These are phyloP conservation scores for Colistium nudipinnis DNA, from an alignment of 2,113 vertebrate species.

Conservation along the genomic window DNA sequence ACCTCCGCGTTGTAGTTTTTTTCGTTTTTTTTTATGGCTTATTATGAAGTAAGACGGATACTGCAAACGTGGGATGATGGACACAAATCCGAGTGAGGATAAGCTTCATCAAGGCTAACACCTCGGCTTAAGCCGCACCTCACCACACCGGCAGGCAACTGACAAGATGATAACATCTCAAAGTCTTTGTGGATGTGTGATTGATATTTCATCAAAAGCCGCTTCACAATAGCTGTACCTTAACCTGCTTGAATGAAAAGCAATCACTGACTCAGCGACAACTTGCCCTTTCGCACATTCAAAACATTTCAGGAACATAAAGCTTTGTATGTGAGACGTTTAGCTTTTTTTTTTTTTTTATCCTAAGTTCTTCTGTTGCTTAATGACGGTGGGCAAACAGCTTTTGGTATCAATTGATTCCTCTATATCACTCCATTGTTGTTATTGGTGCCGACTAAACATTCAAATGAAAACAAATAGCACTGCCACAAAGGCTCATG, in stretches of 20 bases:
- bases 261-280: neutral
- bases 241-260: conserved; percentile 17
- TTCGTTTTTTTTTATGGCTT: conserved; percentile 1
- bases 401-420: too few species aligned
- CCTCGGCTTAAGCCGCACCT: conserved; percentile 39
- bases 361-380: too few species aligned
- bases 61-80: conserved; percentile 29
- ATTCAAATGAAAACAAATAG: conserved; percentile 77
- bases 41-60: conserved; percentile 47
- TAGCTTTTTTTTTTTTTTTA: too few species aligned
- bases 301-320: conserved; percentile 1
- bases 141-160: conserved; percentile 32
- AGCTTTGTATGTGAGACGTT: neutral
- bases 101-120: conserved; percentile 24
- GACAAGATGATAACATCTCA: conserved; percentile 49
- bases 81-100: conserved; percentile 36
- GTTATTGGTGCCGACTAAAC: conserved; percentile 53
- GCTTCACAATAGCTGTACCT: conserved; percentile 5
- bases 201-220: conserved; percentile 49
- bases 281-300: conserved; percentile 1
- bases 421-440: too few species aligned
- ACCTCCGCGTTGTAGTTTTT: conserved; percentile 6
- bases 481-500: conserved; percentile 64
- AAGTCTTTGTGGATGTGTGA: conserved; percentile 32
- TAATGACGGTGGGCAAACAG: too few species aligned